A percentile compares a stretch with the other conserved stretches of the same genome.
phyloP scores from a whole-genome alignment of 2,888 invertebrate species.

The Campoplex nolae region DNA sequence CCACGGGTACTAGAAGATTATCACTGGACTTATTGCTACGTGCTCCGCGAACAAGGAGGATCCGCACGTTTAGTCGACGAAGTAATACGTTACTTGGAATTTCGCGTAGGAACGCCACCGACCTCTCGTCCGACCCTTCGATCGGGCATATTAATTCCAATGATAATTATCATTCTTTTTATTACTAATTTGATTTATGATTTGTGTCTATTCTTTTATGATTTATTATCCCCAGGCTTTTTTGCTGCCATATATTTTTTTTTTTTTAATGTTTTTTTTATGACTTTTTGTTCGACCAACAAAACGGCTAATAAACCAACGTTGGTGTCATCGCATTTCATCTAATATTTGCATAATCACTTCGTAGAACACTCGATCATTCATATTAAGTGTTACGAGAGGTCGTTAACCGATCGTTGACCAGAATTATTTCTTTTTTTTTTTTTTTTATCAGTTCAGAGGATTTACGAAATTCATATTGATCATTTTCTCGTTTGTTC shows the following conservation, averaged over 20 bases:
- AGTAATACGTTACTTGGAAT: conserved; percentile 17
- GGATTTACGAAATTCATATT: background rate
- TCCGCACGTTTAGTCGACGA: conserved; percentile 1
- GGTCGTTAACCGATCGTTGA: conserved; percentile 41
- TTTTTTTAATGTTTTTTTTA: conserved; percentile 4
- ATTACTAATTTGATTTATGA: conserved; percentile 30
- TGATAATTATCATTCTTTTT: conserved; percentile 35
- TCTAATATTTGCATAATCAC: conserved; percentile 47
- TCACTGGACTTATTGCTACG: conserved; percentile 40
- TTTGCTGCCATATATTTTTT: background rate
- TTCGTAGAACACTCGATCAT: conserved; percentile 42
- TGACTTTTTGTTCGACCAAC: conserved; percentile 30
- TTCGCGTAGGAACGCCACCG: conserved; percentile 40
- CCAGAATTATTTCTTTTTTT: conserved; percentile 7
- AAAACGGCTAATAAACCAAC: conserved; percentile 18
- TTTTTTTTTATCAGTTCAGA: conserved; percentile 1
- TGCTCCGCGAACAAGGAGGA: conserved; percentile 42
- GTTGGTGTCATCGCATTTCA: conserved; percentile 23
- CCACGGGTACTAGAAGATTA: conserved; percentile 47
- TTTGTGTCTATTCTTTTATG: conserved; percentile 2
- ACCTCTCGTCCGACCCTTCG: conserved; percentile 63
- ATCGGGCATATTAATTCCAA: conserved; percentile 52
- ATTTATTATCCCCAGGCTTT: conserved; percentile 23
- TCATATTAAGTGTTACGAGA: conserved; percentile 39
- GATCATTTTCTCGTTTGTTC: conserved; percentile 3